Conservation (phyloP, 1,140 invertebrate species). For the Bombyx mandarina region DNA sequence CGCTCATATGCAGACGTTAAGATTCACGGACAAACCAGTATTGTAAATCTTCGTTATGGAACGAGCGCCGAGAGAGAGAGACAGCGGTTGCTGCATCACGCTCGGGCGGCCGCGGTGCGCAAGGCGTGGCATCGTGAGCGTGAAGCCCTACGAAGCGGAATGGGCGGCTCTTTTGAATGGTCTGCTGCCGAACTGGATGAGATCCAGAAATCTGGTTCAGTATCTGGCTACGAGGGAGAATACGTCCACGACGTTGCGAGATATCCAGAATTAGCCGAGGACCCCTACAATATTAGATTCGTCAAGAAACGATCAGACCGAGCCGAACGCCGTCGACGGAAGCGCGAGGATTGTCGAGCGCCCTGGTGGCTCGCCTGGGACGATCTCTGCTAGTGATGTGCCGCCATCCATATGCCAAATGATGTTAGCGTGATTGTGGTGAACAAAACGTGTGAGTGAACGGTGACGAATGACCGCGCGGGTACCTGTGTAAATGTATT, state of each 20-base stretch:
- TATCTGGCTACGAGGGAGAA: constrained; percentile 88
- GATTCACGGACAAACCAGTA: constrained; percentile 86
- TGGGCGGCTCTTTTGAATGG: constrained; percentile 82
- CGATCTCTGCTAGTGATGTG: constrained; percentile 58
- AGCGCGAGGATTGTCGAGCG: constrained; percentile 60
- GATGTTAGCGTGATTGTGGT: constrained; percentile 44
- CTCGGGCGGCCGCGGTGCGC: constrained; percentile 85
- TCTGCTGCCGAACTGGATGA: constrained; percentile 87
- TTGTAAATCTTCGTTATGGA: constrained; percentile 90
- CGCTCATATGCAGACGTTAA: constrained; percentile 85
- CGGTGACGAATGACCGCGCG: constrained; percentile 46
- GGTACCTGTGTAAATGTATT: constrained; percentile 56
- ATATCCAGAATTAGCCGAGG: constrained; percentile 94
- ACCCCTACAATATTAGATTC: constrained; percentile 94
- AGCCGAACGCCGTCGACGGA: constrained; percentile 76
- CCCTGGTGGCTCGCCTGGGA: constrained; percentile 60
- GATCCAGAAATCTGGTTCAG: constrained; percentile 86
- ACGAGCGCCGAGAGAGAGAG: constrained; percentile 91
- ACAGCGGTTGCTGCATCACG: constrained; percentile 89
- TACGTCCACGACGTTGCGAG: constrained; percentile 91
- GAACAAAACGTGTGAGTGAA: constrained; percentile 41
- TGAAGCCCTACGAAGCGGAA: constrained; percentile 84
- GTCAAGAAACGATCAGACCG: constrained; percentile 81
- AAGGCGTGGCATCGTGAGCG: constrained; percentile 94
- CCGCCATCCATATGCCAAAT: constrained; percentile 67